Base-by-base conservation (phyloP, 2,113 vertebrate genomes). In the Polyodon spathula region DNA sequence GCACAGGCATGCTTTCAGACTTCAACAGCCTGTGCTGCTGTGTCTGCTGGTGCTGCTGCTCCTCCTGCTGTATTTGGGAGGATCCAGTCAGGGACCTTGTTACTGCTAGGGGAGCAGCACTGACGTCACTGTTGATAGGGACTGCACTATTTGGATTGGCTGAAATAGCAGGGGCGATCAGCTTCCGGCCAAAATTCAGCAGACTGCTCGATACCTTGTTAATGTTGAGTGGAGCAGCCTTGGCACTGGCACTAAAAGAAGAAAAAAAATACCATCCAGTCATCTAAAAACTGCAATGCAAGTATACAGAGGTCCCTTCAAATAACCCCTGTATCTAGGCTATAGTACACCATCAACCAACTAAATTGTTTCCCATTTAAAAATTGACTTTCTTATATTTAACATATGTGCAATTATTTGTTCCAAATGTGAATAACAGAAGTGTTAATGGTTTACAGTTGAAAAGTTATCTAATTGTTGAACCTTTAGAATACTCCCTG, bases 171-270 rank as follows among this genome's bases (percentile, higher is more conserved):
- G 96, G 96, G 53, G 89, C 79, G 48, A 99, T 99, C 56, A 99
- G 83, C 76, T 98, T 99, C 65, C 93, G 89, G 64, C 96, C 96
- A 7, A 99, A 94, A 74, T 78, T 99, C 59, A 98, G 66, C 69
- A 99, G 85, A 73, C 95, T 98, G 80, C 86, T 99, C 67, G 96
- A 99, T 39, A 99, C 94, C 68, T 97, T 98, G 79, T 97, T 97
- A 50, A 99, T 99, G 83, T 98, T 98, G 71, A 97, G 81, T 1
- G 95, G 92, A 41, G 91, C 64, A 0, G 86, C 61, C 77, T 89
- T 97, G 53, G 82, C 71, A 61, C 71, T 84, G 61, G 83, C 78
- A 1, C 88, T 7, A n/a, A 9, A 16, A 15, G 15, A 37, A 9
- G 4, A 12, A 37, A 4, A 48, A 7, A 57, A 51, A 48, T 8